Conservation (phyloP, 1,140 invertebrate genomes). For the Pseudomyrmex concolor region DNA sequence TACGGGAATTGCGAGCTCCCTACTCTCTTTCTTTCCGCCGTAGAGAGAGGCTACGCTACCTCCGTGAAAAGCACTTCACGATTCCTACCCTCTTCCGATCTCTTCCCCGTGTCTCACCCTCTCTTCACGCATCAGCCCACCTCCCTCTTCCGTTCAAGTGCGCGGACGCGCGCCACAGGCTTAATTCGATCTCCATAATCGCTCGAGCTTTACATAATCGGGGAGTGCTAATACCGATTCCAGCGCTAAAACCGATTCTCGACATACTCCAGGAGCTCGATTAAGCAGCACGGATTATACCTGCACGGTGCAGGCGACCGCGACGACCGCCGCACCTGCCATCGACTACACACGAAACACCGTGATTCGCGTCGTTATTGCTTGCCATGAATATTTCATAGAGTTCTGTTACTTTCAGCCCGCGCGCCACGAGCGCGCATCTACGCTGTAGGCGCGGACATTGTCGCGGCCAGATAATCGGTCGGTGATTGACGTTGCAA, state of each 20-base stretch:
- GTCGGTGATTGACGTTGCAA: neutral
- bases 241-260: constrained; percentile 69
- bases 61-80: constrained; percentile 59
- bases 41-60: constrained; percentile 29
- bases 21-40: constrained; percentile 49
- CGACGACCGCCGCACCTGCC: constrained; percentile 24
- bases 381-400: constrained; percentile 44
- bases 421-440: neutral
- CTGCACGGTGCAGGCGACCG: constrained; percentile 44
- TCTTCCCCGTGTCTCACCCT: constrained; percentile 1
- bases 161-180: constrained; percentile 72
- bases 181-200: constrained; percentile 80
- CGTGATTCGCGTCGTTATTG: constrained; percentile 36
- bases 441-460: no score
- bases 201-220: constrained; percentile 79
- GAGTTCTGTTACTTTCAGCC: constrained; percentile 32
- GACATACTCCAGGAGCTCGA: constrained; percentile 65
- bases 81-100: constrained; percentile 54
- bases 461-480: constrained; percentile 16
- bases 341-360: constrained; percentile 20
- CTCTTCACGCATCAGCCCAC: constrained; percentile 62
- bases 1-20: constrained; percentile 79
- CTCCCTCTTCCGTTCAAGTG: constrained; percentile 42
- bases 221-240: constrained; percentile 73
- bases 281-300: constrained; percentile 73